Conservation (phyloP, 2,113 vertebrate genomes). For the Cebus imitator region DNA sequence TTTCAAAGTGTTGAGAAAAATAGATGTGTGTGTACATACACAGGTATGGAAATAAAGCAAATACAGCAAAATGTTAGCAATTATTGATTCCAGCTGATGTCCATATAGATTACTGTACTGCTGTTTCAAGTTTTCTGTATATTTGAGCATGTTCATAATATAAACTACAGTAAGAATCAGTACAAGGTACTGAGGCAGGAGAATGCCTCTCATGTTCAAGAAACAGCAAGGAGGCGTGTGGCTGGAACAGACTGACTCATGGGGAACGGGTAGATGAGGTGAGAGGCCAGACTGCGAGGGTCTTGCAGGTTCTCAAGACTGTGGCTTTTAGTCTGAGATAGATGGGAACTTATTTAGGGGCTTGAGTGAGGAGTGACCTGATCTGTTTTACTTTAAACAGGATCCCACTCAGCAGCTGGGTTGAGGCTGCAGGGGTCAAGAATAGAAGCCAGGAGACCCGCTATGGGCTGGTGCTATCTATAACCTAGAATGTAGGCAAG, state of each 20-base stretch:
- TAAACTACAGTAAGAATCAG: neutral
- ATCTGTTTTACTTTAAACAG: neutral
- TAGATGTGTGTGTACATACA: neutral
- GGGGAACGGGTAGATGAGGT: neutral
- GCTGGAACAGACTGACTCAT: neutral
- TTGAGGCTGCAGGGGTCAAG: neutral
- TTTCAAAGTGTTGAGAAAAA: conserved; percentile 10
- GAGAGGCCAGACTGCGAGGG: neutral
- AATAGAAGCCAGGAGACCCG: neutral
- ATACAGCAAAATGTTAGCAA: neutral
- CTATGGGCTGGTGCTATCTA: neutral
- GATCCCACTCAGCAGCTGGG: neutral
- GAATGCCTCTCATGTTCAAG: neutral
- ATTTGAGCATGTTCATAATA: neutral
- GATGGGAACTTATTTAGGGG: neutral
- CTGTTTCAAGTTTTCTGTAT: neutral
- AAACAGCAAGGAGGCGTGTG: neutral
- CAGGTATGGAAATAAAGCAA: neutral
- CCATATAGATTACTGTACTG: neutral
- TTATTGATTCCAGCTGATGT: neutral
- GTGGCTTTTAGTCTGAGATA: neutral
- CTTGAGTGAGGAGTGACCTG: neutral
- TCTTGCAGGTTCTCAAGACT: neutral
- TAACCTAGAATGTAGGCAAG: neutral
- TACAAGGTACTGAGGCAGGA: neutral